A percentile compares a stretch with the other conserved stretches of the same genome.
phyloP scores from a whole-genome alignment of 2,113 vertebrate genomes.

The Pungitius pungitius region DNA sequence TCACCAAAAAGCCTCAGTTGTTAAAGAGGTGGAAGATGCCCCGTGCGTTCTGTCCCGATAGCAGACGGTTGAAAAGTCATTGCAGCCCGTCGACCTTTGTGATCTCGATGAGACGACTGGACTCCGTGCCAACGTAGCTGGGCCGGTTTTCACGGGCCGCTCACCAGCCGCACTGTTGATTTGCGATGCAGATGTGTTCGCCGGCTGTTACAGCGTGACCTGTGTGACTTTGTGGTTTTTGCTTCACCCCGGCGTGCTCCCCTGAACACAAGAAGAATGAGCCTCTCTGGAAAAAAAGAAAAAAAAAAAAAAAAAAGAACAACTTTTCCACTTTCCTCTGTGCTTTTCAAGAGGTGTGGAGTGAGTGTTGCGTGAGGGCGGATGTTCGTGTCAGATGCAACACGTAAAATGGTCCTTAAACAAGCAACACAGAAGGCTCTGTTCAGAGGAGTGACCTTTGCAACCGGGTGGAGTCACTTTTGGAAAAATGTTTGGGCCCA shows the following conservation, averaged over 20 bases:
- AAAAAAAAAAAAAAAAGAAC: too few species aligned
- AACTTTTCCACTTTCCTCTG: slow-evolving; percentile 37
- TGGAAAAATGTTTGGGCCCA: slow-evolving; percentile 56
- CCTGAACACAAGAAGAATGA: slow-evolving; percentile 18
- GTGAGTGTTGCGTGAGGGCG: slow-evolving; percentile 54
- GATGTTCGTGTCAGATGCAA: slow-evolving; percentile 60
- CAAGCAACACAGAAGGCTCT: slow-evolving; percentile 61
- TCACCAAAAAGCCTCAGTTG: slow-evolving; percentile 41
- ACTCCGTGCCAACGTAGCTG: background rate
- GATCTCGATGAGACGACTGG: background rate
- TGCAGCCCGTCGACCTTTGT: background rate
- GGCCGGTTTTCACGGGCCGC: background rate
- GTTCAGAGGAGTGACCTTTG: slow-evolving; percentile 71
- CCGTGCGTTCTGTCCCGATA: slow-evolving; percentile 1
- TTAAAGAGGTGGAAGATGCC: slow-evolving; percentile 32
- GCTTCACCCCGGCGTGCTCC: slow-evolving; percentile 6
- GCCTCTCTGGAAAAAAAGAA: slow-evolving; percentile 12
- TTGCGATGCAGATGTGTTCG: background rate
- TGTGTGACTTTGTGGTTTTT: background rate
- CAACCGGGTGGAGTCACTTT: slow-evolving; percentile 64
- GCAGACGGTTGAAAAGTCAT: slow-evolving; percentile 13
- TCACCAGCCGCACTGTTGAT: background rate
- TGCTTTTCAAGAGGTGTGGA: slow-evolving; percentile 58
- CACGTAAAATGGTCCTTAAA: slow-evolving; percentile 54
- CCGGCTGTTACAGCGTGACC: background rate